Conservation (phyloP, 2,113 vertebrate genomes). For the Burhinus bistriatus region DNA sequence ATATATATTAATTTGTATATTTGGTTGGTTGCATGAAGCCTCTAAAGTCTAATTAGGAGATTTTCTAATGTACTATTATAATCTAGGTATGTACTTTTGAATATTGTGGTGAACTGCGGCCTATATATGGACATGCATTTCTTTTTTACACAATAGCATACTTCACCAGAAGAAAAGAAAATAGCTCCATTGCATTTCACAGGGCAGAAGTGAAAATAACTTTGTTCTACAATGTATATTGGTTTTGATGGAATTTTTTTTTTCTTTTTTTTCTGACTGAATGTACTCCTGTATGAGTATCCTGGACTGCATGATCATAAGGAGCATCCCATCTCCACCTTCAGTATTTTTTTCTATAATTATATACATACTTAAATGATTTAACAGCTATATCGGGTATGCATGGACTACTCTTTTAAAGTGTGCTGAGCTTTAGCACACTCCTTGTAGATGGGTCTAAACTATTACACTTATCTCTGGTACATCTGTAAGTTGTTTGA, state of each 20-base stretch:
- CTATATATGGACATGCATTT: neutral
- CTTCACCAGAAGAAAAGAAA: neutral
- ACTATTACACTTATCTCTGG: neutral
- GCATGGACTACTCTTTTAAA: neutral
- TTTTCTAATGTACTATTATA: neutral
- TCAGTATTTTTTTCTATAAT: neutral
- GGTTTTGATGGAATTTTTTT: neutral
- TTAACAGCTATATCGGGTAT: neutral
- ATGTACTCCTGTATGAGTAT: neutral
- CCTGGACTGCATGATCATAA: neutral
- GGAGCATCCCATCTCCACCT: neutral
- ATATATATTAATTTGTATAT: neutral
- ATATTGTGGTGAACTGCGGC: neutral
- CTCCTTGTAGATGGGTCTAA: neutral
- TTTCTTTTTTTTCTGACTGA: constrained; percentile 13
- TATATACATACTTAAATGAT: neutral
- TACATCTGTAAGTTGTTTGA: neutral
- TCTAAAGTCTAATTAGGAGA: neutral
- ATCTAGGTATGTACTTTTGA: neutral
- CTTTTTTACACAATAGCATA: neutral
- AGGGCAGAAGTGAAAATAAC: neutral
- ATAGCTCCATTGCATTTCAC: neutral
- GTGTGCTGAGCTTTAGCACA: neutral
- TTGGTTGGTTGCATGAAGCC: neutral
- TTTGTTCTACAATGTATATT: neutral